phyloP scores from a whole-genome alignment of 2,113 vertebrate genomes.

The Microtus montanus region DNA sequence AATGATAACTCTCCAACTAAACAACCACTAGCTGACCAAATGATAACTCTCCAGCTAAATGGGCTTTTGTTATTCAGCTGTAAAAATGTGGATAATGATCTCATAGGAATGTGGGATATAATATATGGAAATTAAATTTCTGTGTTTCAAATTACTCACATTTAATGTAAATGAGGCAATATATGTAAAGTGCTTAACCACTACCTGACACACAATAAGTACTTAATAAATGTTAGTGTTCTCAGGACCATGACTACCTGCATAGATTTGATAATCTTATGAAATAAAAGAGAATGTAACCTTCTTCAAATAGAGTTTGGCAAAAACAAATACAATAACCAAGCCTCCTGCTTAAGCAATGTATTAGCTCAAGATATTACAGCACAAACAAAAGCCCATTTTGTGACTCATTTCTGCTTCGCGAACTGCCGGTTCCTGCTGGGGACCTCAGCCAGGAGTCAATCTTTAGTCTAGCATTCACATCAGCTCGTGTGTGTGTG shows the following conservation, averaged over 20 bases:
- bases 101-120: slow-evolving; percentile 15
- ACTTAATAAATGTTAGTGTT: slow-evolving; percentile 59
- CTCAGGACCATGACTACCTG: slow-evolving; percentile 20
- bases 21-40: neutral
- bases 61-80: slow-evolving; percentile 11
- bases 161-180: slow-evolving; percentile 70
- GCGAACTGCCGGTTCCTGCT: slow-evolving; percentile 61
- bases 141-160: slow-evolving; percentile 66
- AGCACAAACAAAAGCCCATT: slow-evolving; percentile 60
- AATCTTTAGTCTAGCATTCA: neutral
- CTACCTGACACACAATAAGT: slow-evolving; percentile 59
- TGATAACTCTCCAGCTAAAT: slow-evolving; percentile 21
- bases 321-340: slow-evolving; percentile 63
- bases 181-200: slow-evolving; percentile 59
- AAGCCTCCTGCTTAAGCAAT: slow-evolving; percentile 43
- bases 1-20: slow-evolving; percentile 19
- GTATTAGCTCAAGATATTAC: slow-evolving; percentile 31
- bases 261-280: slow-evolving; percentile 38
- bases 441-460: slow-evolving; percentile 64
- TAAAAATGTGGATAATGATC: slow-evolving; percentile 59
- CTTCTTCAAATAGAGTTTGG: slow-evolving; percentile 62
- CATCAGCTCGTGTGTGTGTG: slow-evolving; percentile 12
- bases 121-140: slow-evolving; percentile 72
- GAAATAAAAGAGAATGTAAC: slow-evolving; percentile 24
- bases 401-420: slow-evolving; percentile 57